Conservation (phyloP, 2,797 vertebrate species). For the Fistularia tabacaria region DNA sequence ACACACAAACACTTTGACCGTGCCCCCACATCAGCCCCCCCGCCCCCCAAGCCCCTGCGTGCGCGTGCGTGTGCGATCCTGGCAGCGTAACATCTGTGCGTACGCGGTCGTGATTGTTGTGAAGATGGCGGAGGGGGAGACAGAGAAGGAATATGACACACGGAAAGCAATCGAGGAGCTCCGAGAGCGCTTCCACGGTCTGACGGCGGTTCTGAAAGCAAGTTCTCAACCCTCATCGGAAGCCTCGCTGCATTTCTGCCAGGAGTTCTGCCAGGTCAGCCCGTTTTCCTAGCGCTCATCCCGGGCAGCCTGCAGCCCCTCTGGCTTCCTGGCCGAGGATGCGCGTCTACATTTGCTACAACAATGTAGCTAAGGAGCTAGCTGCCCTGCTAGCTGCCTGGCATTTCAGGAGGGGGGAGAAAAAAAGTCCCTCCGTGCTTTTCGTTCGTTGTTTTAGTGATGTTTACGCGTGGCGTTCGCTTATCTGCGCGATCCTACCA, state of each 20-base stretch:
- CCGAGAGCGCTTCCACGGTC: constrained; percentile 80
- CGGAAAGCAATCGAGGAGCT: constrained; percentile 82
- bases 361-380: constrained; percentile 76
- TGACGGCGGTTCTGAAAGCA: constrained; percentile 80
- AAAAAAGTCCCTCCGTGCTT: constrained; percentile 14
- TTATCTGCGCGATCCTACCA: constrained; percentile 33
- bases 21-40: constrained; percentile 27
- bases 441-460: constrained; percentile 3
- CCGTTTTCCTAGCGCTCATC: constrained; percentile 57
- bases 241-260: constrained; percentile 90
- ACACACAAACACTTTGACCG: constrained; percentile 1
- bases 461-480: constrained; percentile 16
- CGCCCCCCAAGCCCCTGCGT: constrained; percentile 50
- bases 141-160: constrained; percentile 88
- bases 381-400: constrained; percentile 58
- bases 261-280: constrained; percentile 95
- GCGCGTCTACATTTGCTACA: constrained; percentile 76
- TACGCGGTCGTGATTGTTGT: constrained; percentile 95
- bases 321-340: constrained; percentile 75
- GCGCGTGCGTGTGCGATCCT: constrained; percentile 70
- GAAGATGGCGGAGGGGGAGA: constrained; percentile 99
- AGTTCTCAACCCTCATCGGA: constrained; percentile 80
- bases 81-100: constrained; percentile 80
- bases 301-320: constrained; percentile 69
- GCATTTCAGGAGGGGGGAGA: constrained; percentile 46